Base-by-base conservation (phyloP, 1,140 invertebrate genomes). In the Heterodera schachtii region DNA sequence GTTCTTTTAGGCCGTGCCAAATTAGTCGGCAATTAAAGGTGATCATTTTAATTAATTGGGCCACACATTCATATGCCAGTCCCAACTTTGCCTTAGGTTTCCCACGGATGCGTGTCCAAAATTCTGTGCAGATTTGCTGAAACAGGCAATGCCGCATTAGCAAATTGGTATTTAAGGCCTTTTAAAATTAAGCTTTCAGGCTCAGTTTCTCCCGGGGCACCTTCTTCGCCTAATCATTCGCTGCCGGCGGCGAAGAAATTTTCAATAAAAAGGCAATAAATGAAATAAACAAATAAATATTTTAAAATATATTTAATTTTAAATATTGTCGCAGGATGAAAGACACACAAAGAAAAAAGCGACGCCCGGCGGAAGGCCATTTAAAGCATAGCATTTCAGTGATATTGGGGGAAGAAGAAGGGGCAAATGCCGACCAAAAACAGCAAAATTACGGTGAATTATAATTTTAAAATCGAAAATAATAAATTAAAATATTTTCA, bases 61-160 rank as follows among this genome's bases (percentile, higher is more conserved):
- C 21, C n/a, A 9, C 7, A 31, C 5, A 11, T 13, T 43, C 16
- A 11, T 49, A 49, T 49, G 47, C 47, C 4, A 49, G 4, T 49
- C 47, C 4, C 9, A 49, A 6, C 4, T 49, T 49, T 9, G 4
- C 9, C 47, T 49, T 49, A 71, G 69, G 95, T 96, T 1, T 95
- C 94, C 0, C 95, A 96, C 89, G 95, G 95, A 43, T 96, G 95
- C 90, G 95, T 96, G 64, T 95, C 94, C 49, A 96, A 96, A 91
- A 96, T 96, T 83, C 91, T 96, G 67, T 95, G 95, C 90, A 92
- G 95, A 69, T 94, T 94, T 90, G 92, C 92, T 8, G 95, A 96
- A 91, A 96, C 95, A n/a, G 95, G 95, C 41, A 94, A 94, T n/a
- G n/a, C n/a, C n/a, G n/a, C n/a, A n/a, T n/a, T n/a, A n/a, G n/a